Conservation (phyloP, 2,888 invertebrate genomes). For the Syrphus vitripennis region DNA sequence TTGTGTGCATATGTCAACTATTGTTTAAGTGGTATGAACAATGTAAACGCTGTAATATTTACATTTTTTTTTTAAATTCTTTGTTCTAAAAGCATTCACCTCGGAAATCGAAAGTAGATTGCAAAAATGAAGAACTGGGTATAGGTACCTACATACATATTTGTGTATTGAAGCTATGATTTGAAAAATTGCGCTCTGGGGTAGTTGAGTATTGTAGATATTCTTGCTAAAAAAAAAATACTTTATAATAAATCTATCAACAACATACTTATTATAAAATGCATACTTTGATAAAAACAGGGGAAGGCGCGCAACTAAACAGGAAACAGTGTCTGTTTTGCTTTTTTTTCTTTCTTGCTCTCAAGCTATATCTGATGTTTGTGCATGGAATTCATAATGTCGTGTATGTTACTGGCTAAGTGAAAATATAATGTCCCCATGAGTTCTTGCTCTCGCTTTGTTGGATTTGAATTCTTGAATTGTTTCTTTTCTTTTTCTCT, state of each 20-base stretch:
- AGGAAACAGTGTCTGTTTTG: conserved; percentile 51
- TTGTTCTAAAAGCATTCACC: neutral
- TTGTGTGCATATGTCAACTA: too few species aligned
- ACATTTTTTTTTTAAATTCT: neutral
- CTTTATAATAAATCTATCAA: neutral
- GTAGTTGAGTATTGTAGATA: neutral
- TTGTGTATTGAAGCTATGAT: neutral
- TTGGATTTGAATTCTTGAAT: conserved; percentile 44
- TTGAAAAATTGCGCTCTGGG: conserved; percentile 24
- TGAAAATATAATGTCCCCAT: conserved; percentile 44
- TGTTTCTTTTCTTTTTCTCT: conserved; percentile 4
- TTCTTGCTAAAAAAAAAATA: neutral
- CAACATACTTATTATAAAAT: conserved; percentile 13
- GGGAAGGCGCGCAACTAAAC: conserved; percentile 57
- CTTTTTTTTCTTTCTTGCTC: conserved; percentile 58
- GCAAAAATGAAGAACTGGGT: neutral
- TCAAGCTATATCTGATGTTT: conserved; percentile 64
- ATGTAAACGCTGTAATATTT: neutral
- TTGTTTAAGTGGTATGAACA: neutral
- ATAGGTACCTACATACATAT: too few species aligned
- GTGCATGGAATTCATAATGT: conserved; percentile 60
- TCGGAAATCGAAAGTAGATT: neutral
- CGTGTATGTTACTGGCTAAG: conserved; percentile 36
- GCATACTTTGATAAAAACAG: conserved; percentile 37
- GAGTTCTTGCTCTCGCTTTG: conserved; percentile 37